Evolutionary conservation across 2,888 invertebrate genomes (phyloP).

Genomic region (Hirtodrosophila alboralis): DNA sequence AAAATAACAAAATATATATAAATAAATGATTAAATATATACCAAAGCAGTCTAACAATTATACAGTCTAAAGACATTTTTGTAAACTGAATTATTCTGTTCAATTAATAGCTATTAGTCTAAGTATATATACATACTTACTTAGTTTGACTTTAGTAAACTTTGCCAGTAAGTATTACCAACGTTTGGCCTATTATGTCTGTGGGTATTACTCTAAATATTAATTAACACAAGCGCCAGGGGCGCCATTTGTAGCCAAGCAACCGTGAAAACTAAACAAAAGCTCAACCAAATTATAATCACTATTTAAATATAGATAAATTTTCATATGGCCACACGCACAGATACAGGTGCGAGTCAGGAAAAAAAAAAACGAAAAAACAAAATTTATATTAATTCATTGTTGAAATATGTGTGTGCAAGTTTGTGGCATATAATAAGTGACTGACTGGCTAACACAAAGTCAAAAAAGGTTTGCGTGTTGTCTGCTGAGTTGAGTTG

Average conservation of each 20-base stretch:
- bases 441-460: constrained; percentile 55
- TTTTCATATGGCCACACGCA: constrained; percentile 42
- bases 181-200: constrained; percentile 6
- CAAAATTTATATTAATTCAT: constrained; percentile 55
- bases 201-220: constrained; percentile 42
- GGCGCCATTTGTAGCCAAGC: constrained; percentile 60
- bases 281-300: constrained; percentile 46
- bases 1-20: too few relatives aligned
- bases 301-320: constrained; percentile 59
- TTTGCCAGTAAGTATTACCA: constrained; percentile 7
- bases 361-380: constrained; percentile 7
- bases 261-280: constrained; percentile 48
- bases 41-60: too few relatives aligned
- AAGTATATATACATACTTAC: background rate
- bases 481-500: constrained; percentile 39
- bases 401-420: constrained; percentile 53
- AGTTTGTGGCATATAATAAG: constrained; percentile 41
- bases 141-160: background rate
- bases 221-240: constrained; percentile 59
- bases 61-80: too few relatives aligned
- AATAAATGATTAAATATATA: too few relatives aligned
- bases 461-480: constrained; percentile 72
- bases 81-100: too few relatives aligned
- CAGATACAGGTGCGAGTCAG: background rate
- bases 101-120: too few relatives aligned